Conservation (phyloP, 2,113 vertebrate species). For the Sciurus niger region DNA sequence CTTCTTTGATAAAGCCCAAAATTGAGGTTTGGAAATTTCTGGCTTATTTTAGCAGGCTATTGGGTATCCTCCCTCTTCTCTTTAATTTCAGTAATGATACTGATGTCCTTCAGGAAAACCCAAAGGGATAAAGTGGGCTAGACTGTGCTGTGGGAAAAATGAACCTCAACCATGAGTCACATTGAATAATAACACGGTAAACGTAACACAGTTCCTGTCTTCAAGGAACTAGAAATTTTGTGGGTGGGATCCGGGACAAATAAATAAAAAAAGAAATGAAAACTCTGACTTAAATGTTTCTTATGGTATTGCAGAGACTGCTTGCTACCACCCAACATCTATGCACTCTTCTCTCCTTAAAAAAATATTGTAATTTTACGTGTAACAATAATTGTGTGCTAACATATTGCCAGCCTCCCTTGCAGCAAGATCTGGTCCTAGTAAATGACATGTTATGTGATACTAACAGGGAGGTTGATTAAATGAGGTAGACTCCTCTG, state of each 20-base stretch:
- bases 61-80: neutral
- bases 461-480: neutral
- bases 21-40: conserved; percentile 33
- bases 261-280: conserved; percentile 52
- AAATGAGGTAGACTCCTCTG: neutral
- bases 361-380: conserved; percentile 53
- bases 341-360: neutral
- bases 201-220: conserved; percentile 39
- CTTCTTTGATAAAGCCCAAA: conserved; percentile 59
- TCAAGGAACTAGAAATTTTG: conserved; percentile 58
- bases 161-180: conserved; percentile 54
- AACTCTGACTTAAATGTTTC: conserved; percentile 57
- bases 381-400: neutral
- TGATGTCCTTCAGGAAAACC: conserved; percentile 54
- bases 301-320: neutral
- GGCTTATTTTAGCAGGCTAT: conserved; percentile 58
- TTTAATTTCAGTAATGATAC: conserved; percentile 69
- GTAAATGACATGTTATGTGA: neutral
- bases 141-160: neutral
- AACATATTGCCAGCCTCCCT: neutral
- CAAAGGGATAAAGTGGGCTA: conserved; percentile 47
- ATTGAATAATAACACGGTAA: conserved; percentile 44
- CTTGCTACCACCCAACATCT: neutral
- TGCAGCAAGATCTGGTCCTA: conserved; percentile 9
- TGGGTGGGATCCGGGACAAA: neutral